Evolutionary conservation across 1,140 invertebrate genomes (phyloP).

Genomic region (Euura lappo): DNA sequence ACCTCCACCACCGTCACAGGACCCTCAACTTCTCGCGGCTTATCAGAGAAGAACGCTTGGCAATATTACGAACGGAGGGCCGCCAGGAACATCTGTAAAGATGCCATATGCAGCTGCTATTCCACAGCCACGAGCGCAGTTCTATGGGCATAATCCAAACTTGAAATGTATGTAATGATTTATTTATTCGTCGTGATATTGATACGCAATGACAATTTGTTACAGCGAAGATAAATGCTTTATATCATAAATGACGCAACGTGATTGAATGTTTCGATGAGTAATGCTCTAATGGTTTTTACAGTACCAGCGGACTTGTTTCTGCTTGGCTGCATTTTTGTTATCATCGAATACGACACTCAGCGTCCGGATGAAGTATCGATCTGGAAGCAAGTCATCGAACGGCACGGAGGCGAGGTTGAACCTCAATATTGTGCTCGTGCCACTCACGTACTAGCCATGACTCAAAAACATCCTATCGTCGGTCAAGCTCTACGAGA

Average conservation of each 20-base stretch:
- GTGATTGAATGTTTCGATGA: no score
- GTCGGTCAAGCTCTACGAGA: constrained; percentile 78
- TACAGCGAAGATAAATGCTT: constrained; percentile 14
- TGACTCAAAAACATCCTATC: constrained; percentile 86
- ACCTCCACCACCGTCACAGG: constrained; percentile 59
- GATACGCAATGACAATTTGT: no score
- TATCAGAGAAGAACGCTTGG: constrained; percentile 59
- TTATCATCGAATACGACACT: constrained; percentile 76
- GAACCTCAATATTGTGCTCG: constrained; percentile 82
- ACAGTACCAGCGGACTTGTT: constrained; percentile 86
- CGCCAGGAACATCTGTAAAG: constrained; percentile 52
- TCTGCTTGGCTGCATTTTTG: constrained; percentile 91
- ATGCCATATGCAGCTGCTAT: constrained; percentile 59
- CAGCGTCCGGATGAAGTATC: constrained; percentile 68
- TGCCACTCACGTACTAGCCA: constrained; percentile 91
- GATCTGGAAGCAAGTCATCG: constrained; percentile 83
- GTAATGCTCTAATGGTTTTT: constrained; percentile 34
- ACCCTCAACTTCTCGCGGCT: constrained; percentile 52
- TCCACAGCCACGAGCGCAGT: constrained; percentile 70
- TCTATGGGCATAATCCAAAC: constrained; percentile 87
- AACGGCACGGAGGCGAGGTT: constrained; percentile 88
- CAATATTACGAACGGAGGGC: constrained; percentile 60
- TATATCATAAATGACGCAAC: no score
- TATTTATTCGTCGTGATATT: constrained; percentile 11
- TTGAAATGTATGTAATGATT: constrained; percentile 67